Evolutionary conservation across 2,888 invertebrate species (phyloP), one percentile per base, ranked within the genome.

Genomic region (Tenthredo distinguenda): DNA sequence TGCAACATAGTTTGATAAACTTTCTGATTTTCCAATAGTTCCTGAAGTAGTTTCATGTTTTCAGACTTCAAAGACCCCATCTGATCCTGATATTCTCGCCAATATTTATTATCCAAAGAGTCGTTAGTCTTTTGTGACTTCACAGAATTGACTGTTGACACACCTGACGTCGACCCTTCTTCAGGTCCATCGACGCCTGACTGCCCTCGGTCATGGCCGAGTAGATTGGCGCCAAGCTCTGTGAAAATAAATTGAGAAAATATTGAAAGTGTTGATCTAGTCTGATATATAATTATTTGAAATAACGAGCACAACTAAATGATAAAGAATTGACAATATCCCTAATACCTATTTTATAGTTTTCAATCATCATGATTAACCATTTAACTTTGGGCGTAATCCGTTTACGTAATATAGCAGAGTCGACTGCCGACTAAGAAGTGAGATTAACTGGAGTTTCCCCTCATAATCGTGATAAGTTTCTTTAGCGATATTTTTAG

Each of bases 171-270:
- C 0, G 95, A 95, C 68, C 94, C 94, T 88, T 95, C 95, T 87
- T 95, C 95, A 26, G 94, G 94, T 37, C 94, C 94, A 79, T 92
- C 94, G 88, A 91, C 94, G 88, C 89, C 90, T 9, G 92, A 93
- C 31, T 94, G 94, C 18, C 94, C 92, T 68, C 95, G 94, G 86
- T 97, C 97, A 89, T 97, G 96, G 0, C 96, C 97, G 4, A 97
- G 96, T 83, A 98, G 94, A 94, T 98, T 98, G 9, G 98, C 98
- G 6, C 97, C 98, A n/a, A 98, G 93, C 93, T 98, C 98, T 96
- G 90, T 26, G 50, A 26, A 79, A 58, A 55, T 37, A 18, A 71
- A n/a, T 9, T n/a, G n/a, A 37, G 4, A 71, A 40, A 37, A 34
- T 37, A 55, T 18, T 37, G 9, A 40, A 10, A 40, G 2, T 40